Percentiles rank a stretch among this genome's conserved stretches.
These are phyloP conservation scores for Aquatica leii DNA, from an alignment of 2,888 invertebrate genomes.

Conservation along the genomic window DNA sequence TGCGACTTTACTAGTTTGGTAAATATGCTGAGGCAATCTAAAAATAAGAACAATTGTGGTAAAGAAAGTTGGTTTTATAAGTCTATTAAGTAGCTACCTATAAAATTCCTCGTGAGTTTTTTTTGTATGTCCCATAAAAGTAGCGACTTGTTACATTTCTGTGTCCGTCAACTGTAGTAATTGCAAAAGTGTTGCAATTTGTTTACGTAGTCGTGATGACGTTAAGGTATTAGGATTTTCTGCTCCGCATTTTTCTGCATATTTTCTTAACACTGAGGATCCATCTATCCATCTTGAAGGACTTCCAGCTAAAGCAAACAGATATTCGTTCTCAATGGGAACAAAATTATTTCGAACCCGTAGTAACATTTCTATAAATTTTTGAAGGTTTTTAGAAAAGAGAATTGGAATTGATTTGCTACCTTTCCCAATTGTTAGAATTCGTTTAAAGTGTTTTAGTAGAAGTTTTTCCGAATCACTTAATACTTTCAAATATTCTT, in stretches of 20 bases:
- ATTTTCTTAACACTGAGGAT: conserved; percentile 41
- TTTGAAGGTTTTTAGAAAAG: conserved; percentile 36
- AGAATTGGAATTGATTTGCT: conserved; percentile 37
- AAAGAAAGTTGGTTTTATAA: too few relatives aligned
- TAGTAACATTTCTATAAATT: conserved; percentile 30
- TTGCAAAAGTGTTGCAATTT: conserved; percentile 41
- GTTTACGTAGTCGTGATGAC: conserved; percentile 42
- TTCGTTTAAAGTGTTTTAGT: conserved; percentile 38
- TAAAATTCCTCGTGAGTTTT: conserved; percentile 43
- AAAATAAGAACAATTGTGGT: too few relatives aligned
- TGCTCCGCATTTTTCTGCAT: conserved; percentile 35
- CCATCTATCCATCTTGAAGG: conserved; percentile 39
- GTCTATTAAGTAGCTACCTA: conserved; percentile 33
- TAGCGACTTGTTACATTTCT: conserved; percentile 46
- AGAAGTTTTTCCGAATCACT: conserved; percentile 35
- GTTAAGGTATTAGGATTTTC: conserved; percentile 37
- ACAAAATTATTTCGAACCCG: conserved; percentile 32
- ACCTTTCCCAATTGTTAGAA: conserved; percentile 41
- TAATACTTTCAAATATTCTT: conserved; percentile 31
- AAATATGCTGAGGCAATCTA: too few relatives aligned
- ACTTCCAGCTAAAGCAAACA: conserved; percentile 40
- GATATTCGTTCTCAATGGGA: conserved; percentile 39
- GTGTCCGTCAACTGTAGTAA: conserved; percentile 38
- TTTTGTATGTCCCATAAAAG: conserved; percentile 46
- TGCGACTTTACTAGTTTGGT: too few relatives aligned